Evolutionary conservation across 2,113 vertebrate species (phyloP), one percentile per base, ranked within the genome.

Genomic region (Sorex fumeus): DNA sequence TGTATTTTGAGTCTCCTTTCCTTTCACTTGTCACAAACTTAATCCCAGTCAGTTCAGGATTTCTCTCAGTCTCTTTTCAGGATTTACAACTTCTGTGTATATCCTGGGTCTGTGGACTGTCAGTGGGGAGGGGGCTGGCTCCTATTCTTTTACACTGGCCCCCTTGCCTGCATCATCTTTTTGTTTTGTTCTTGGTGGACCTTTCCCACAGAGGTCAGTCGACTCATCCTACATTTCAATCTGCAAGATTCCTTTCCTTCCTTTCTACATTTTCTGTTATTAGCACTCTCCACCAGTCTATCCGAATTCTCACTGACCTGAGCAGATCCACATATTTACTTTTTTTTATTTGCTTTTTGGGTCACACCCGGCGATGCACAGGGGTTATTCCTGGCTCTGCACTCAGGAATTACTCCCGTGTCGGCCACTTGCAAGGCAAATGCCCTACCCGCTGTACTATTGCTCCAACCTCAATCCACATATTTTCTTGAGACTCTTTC

Each of bases 31-130:
- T 27, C 64, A 91, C 34, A 88, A 86, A 66, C 64, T 27, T 45
- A 88, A 84, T 40, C 34, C 34, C 32, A 8, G 21, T 66, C 8
- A 79, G 25, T 15, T 36, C 12, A 53, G 3, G 0, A 15, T 47
- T 72, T 91, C 45, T 77, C 36, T 25, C 43, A 40, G 66, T 74
- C 18, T 45, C 43, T 71, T 43, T 45, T 91, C 27, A 67, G 81
- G 43, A 34, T 79, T n/a, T n/a, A n/a, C n/a, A n/a, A n/a, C n/a
- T n/a, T 76, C 32, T 45, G 13, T 57, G 47, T 53, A 19, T 69
- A 6, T 78, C 13, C 69, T 18, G 36, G 60, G 32, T 4, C n/a
- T 16, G 6, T 6, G 40, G 32, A 53, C 36, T 30, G 7, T 16
- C 25, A 13, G 74, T 74, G 4, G 53, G 53, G 15, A 11, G 15